Conservation (phyloP, 2,797 vertebrate genomes). For the Gymnodraco acuticeps region DNA sequence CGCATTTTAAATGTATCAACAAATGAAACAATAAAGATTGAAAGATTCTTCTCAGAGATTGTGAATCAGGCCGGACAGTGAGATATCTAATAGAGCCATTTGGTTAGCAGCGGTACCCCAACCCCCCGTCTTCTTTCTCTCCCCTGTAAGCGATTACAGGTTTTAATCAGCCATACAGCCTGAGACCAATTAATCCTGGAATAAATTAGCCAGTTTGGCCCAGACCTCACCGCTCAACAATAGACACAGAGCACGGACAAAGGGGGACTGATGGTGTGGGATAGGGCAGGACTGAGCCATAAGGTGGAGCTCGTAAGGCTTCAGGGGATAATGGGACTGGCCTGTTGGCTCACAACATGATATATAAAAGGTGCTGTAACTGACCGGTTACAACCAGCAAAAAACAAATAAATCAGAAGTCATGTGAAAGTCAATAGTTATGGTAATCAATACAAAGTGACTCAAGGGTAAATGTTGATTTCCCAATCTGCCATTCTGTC, state of each 20-base stretch:
- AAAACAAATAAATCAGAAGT: conserved; percentile 35
- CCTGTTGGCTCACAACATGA: conserved; percentile 52
- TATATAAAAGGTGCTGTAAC: conserved; percentile 41
- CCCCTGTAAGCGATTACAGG: conserved; percentile 74
- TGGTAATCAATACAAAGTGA: conserved; percentile 42
- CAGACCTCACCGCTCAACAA: conserved; percentile 56
- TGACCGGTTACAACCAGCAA: conserved; percentile 43
- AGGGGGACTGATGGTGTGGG: conserved; percentile 47
- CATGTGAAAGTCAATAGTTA: conserved; percentile 54
- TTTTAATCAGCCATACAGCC: conserved; percentile 79
- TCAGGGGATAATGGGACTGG: conserved; percentile 30
- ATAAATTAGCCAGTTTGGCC: conserved; percentile 77
- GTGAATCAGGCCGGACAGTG: conserved; percentile 53
- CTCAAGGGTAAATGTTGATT: conserved; percentile 35
- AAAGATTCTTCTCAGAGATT: conserved; percentile 31
- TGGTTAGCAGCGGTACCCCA: conserved; percentile 44
- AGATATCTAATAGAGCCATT: conserved; percentile 68
- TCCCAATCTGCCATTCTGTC: conserved; percentile 29
- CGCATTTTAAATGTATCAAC: not conserved
- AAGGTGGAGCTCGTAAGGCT: conserved; percentile 44
- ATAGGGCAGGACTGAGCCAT: conserved; percentile 40
- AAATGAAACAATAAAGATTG: conserved; percentile 28
- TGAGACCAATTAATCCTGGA: conserved; percentile 76
- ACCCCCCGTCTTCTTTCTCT: conserved; percentile 37
- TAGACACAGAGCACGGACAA: conserved; percentile 51